These are phyloP conservation scores for Oreochromis niloticus DNA, from an alignment of 2,113 vertebrate genomes.

Conservation along the genomic window DNA sequence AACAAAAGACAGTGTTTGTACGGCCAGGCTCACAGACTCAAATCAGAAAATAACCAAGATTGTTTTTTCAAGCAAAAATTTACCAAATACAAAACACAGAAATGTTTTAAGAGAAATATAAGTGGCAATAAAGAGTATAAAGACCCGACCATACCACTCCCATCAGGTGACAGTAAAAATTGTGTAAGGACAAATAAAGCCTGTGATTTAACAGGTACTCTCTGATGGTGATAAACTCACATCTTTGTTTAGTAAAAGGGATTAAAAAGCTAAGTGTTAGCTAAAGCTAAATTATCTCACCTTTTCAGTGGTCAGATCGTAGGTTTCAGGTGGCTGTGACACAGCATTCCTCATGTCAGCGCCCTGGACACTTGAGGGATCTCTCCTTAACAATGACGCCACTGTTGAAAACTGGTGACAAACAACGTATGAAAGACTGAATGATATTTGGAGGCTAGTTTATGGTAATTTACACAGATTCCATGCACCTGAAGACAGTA, in stretches of 20 bases:
- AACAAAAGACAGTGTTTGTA: background rate
- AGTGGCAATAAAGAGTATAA: background rate
- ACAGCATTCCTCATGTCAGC: conserved; percentile 47
- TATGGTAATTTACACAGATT: background rate
- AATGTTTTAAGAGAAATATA: background rate
- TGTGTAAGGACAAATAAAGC: background rate
- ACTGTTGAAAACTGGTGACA: conserved; percentile 57
- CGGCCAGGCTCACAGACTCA: background rate
- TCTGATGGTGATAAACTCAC: background rate
- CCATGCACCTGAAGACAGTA: background rate
- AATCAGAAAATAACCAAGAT: background rate
- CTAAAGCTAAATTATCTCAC: conserved; percentile 15
- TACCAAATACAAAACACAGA: background rate
- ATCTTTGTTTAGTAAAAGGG: background rate
- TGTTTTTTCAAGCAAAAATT: background rate
- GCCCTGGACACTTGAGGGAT: conserved; percentile 39
- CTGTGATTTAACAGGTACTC: background rate
- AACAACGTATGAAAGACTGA: background rate
- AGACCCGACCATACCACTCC: background rate
- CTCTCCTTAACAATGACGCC: conserved; percentile 57
- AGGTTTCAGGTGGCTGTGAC: conserved; percentile 41
- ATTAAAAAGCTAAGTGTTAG: background rate
- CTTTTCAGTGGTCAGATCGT: conserved; percentile 62
- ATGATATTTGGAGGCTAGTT: background rate
- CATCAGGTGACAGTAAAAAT: background rate